Conservation (phyloP, 2,797 vertebrate species). For the Thaleichthys pacificus region DNA sequence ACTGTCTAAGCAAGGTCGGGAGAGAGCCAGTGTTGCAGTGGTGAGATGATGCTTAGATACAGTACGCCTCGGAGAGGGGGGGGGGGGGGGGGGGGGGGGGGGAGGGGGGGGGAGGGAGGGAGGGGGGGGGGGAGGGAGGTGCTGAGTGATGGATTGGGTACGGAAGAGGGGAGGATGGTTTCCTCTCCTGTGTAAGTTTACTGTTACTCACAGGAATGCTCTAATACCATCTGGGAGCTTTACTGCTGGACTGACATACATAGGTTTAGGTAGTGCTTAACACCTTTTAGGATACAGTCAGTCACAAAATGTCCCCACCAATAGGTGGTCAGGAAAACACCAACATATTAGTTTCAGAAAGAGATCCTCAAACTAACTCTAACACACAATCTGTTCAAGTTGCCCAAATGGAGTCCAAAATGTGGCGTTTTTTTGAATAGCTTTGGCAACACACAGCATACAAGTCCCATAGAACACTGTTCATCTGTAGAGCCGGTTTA, state of each 20-base stretch:
- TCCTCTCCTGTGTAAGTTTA: not conserved
- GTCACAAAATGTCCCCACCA: no score
- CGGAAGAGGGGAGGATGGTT: not conserved
- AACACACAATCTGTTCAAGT: no score
- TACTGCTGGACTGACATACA: not conserved
- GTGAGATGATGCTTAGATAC: not conserved
- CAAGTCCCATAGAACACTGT: not conserved
- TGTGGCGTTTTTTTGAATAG: not conserved
- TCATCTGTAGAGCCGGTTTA: not conserved
- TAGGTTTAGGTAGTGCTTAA: no score
- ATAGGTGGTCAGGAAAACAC: no score
- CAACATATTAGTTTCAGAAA: not conserved
- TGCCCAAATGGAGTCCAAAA: no score
- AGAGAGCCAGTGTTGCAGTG: not conserved
- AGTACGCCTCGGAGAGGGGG: not conserved
- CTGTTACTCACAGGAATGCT: constrained; percentile 37
- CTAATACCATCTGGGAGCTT: constrained; percentile 33
- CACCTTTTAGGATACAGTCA: no score
- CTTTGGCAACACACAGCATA: not conserved
- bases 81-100: not conserved
- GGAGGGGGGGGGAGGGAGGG: not conserved
- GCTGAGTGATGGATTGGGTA: not conserved
- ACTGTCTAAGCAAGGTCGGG: constrained; percentile 49
- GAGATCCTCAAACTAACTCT: not conserved
- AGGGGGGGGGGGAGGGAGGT: no score